A percentile compares a stretch with the other conserved stretches of the same genome.
phyloP scores from a whole-genome alignment of 2,888 invertebrate species.

The Phyllotreta cruciferae region DNA sequence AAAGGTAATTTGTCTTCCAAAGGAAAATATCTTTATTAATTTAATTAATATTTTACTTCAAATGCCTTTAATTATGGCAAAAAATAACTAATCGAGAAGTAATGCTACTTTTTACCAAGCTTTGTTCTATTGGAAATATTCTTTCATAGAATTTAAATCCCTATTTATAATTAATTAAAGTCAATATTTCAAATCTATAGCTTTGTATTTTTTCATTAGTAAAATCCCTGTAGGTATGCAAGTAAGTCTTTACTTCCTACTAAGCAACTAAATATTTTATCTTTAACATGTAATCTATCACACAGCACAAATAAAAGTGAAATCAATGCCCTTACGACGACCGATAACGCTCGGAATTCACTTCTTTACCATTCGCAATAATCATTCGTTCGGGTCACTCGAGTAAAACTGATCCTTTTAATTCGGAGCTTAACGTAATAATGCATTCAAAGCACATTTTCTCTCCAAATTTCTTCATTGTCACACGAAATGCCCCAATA shows the following conservation, averaged over 20 bases:
- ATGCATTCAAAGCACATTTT: slow-evolving; percentile 48
- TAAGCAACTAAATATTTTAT: too few relatives aligned
- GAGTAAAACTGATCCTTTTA: slow-evolving; percentile 50
- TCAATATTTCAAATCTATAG: neutral
- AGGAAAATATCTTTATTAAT: slow-evolving; percentile 33
- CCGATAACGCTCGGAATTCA: slow-evolving; percentile 42
- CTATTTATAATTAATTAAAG: too few relatives aligned
- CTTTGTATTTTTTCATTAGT: slow-evolving; percentile 6
- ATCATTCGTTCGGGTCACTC: slow-evolving; percentile 45
- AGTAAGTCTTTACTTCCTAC: too few relatives aligned
- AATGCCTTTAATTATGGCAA: slow-evolving; percentile 10
- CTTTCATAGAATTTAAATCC: too few relatives aligned
- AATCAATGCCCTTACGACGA: slow-evolving; percentile 30
- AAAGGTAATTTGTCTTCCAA: slow-evolving; percentile 28
- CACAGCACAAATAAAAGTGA: slow-evolving; percentile 2
- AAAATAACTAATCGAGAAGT: slow-evolving; percentile 13
- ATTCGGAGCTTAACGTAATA: slow-evolving; percentile 47
- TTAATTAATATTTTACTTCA: slow-evolving; percentile 23
- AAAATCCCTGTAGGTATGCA: neutral
- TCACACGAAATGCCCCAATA: slow-evolving; percentile 42
- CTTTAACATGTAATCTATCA: neutral
- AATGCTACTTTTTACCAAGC: slow-evolving; percentile 8
- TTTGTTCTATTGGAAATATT: slow-evolving; percentile 6
- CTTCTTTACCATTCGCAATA: slow-evolving; percentile 40
- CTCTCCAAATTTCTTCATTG: slow-evolving; percentile 47